phyloP scores from a whole-genome alignment of 2,113 vertebrate species.

The Chlamydotis undulata region DNA sequence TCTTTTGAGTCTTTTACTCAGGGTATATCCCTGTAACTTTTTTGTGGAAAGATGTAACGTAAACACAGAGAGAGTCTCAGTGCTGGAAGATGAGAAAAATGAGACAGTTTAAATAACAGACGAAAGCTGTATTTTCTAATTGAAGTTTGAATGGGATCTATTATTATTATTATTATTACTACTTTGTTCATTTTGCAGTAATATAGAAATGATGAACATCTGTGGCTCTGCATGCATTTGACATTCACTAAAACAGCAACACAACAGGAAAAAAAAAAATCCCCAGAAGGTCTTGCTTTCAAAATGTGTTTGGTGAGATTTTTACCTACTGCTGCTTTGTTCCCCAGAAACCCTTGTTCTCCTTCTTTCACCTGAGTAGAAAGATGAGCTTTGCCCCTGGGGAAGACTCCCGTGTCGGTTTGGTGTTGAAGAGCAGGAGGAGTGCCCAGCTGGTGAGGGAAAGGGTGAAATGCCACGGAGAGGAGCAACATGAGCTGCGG shows the following conservation, averaged over 20 bases:
- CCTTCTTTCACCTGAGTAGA: neutral
- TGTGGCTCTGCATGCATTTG: neutral
- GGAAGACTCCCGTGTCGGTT: neutral
- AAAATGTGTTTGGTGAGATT: neutral
- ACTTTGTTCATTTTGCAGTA: neutral
- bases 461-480: neutral
- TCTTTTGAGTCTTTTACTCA: neutral
- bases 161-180: neutral
- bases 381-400: accelerated
- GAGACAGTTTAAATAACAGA: neutral
- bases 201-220: neutral
- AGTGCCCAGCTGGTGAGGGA: neutral
- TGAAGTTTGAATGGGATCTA: neutral
- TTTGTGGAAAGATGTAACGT: neutral
- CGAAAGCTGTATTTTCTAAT: neutral
- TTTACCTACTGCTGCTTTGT: neutral
- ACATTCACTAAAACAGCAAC: neutral
- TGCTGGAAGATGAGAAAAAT: neutral
- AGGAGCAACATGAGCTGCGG: neutral
- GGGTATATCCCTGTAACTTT: accelerated
- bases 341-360: neutral
- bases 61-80: neutral
- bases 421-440: neutral
- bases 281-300: neutral
- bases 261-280: neutral